Base-by-base conservation (phyloP, 2,888 invertebrate genomes). In the Molanna angustata region DNA sequence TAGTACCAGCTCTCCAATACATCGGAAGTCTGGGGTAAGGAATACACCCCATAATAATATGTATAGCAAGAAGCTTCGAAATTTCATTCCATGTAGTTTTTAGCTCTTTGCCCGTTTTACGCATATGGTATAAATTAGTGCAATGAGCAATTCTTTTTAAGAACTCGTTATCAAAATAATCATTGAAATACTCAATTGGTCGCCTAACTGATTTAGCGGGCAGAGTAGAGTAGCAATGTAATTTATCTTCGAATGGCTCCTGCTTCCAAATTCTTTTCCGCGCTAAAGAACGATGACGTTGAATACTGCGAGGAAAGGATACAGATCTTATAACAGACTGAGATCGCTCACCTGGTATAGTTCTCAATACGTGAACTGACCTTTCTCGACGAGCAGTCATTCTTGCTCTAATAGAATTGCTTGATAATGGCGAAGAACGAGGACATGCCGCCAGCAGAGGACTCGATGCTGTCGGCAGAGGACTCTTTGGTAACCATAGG, bases 11-110 rank as follows among this genome's bases (percentile, higher is more conserved):
- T 13, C 35, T 4, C 39, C 39, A 39, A 39, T 39, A 39, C 39
- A 39, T 39, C 7, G 3, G 39, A 3, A 39, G 4, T 18, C 39
- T 39, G 39, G 39, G 18, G 16, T 17, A 17, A 13, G 39, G n/a
- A 17, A 39, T 39, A n/a, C 39, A 39, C 4, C 39, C 39, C 9
- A 39, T 39, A 17, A 39, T 39, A 39, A 39, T 39, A 39, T 39
- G 39, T 3, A 39, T 39, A 17, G 17, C 39, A 18, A 39, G 6
- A 4, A 39, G 4, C 17, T 39, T 39, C 6, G 16, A 17, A 6
- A 39, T 39, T 14, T 39, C 39, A 9, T 17, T 18, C 7, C 35
- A 14, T 11, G 9, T 13, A 9, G 35, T 35, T 35, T 35, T 35
- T n/a, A 35, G 14, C 13, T 35, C 13, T 35, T n/a, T 35, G 13